Base-by-base conservation (phyloP, 1,140 invertebrate genomes). In the Planococcus citri region DNA sequence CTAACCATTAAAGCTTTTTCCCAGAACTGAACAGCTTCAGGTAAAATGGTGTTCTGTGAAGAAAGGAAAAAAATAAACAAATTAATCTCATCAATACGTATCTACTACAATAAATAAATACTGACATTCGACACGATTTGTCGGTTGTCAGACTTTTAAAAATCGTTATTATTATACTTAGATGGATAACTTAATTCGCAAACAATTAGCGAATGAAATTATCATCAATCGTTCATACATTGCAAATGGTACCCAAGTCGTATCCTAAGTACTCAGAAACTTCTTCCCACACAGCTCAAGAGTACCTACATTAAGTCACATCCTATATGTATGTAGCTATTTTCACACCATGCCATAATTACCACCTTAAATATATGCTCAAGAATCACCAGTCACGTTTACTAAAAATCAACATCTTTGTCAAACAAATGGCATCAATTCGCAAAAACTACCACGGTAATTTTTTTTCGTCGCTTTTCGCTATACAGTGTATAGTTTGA, bases 11-110 rank as follows among this genome's bases (percentile, higher is more conserved):
- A 80, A 0, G 94, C 92, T 77, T 87, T 83, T 77, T 95, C 88
- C 95, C 94, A 97, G 81, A 94, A 97, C 72, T 87, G 84, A 1
- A 96, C 89, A 51, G 94, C 94, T 79, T 93, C 85, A 0, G 92
- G 91, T 72, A 96, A 78, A 72, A 97, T 90, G 41, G 90, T 92
- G 74, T 92, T 88, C 92, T 95, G 80, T 69, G 85, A 86, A 72
- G 72, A 72, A 76, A 78, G 74, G 71, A 69, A 67, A 72, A 70
- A 60, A 71, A 67, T 51, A 37, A 6, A 8, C 33, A 6, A 14
- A 51, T 51, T 51, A 51, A 6, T n/a, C 41, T 17, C 2, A 14
- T 51, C 41, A 20, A 51, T 17, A 9, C n/a, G 41, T 14, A 37
- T 6, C 33, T 8, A 37, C 33, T 6, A 37, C 6, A 37, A 37